Base-by-base conservation (phyloP, 2,888 invertebrate species). In the Sepiola atlantica region DNA sequence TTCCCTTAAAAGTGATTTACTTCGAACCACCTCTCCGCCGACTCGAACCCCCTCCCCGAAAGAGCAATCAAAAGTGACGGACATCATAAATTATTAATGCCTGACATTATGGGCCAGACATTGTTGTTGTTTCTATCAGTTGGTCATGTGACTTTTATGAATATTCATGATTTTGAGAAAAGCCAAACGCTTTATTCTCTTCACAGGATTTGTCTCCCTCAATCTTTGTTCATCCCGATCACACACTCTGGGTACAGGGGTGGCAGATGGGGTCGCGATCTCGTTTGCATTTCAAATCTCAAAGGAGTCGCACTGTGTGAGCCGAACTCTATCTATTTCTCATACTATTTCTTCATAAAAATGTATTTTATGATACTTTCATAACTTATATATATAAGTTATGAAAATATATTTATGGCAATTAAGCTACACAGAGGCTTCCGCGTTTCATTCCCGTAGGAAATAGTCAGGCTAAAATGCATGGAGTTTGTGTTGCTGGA, bases 61-160 rank as follows among this genome's bases (percentile, higher is more conserved):
- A 77, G 77, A 14, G 77, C n/a, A 77, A 77, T 77, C n/a, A 77
- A 77, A 77, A n/a, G 77, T 77, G 77, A 77, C n/a, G 32, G 77
- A 45, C 77, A 77, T 77, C 32, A 77, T 77, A 77, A 77, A 77
- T 77, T 77, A 77, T 77, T 77, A 77, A 77, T 77, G 77, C n/a
- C 77, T 32, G 77, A 14, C 77, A 77, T 77, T 77, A 77, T 32
- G 3, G 77, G 4, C 77, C 77, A 77, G 77, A 77, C 77, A 77
- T 16, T 14, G 77, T n/a, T n/a, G 32, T n/a, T n/a, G 77, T 32
- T 77, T 32, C 18, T 77, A n/a, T n/a, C 77, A 32, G n/a, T 16
- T n/a, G 18, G 77, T 77, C 77, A 77, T 77, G 77, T 77, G 32
- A 77, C 77, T 32, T 1, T 77, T 77, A 77, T 77, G 77, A 77